Percentiles rank a stretch among this genome's conserved stretches.
Evolutionary conservation across 2,797 vertebrate genomes (phyloP).

Genomic region (Silurus lanzhouensis): DNA sequence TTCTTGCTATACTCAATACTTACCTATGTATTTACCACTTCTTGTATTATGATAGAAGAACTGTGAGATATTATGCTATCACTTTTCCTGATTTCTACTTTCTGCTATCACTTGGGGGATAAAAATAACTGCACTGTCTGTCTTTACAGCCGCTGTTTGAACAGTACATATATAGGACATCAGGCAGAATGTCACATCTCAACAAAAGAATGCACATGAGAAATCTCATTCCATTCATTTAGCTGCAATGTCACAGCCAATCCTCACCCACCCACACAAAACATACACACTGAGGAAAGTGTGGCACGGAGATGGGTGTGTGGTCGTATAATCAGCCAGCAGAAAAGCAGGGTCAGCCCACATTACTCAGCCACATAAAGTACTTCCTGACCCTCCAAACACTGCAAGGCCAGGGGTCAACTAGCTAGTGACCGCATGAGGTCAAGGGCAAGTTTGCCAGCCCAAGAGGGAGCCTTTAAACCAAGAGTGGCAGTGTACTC

Average conservation of each 20-base stretch:
- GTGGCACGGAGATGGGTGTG: conserved; percentile 24
- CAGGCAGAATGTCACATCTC: conserved; percentile 27
- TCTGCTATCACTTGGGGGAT: background rate
- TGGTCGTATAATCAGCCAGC: conserved; percentile 48
- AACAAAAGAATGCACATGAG: conserved; percentile 21
- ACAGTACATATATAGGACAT: conserved; percentile 1
- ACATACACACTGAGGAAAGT: conserved; percentile 23
- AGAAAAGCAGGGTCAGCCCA: conserved; percentile 38
- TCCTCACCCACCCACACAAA: conserved; percentile 32
- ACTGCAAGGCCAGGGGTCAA: conserved; percentile 59
- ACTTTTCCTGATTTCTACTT: background rate
- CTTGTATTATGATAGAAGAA: background rate
- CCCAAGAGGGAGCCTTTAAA: conserved; percentile 4
- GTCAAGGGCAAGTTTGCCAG: conserved; percentile 56
- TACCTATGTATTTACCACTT: background rate
- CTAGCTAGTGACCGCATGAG: conserved; percentile 41
- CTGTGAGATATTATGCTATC: background rate
- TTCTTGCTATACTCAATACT: background rate
- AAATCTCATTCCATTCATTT: conserved; percentile 40
- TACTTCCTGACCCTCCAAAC: conserved; percentile 55
- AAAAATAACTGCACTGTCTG: conserved; percentile 8
- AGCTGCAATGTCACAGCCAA: conserved; percentile 35
- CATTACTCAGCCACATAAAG: conserved; percentile 43
- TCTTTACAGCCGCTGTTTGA: background rate
- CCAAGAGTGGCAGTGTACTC: background rate